phyloP scores from a whole-genome alignment of 1,140 invertebrate genomes.

The Chrysopa pallens region DNA sequence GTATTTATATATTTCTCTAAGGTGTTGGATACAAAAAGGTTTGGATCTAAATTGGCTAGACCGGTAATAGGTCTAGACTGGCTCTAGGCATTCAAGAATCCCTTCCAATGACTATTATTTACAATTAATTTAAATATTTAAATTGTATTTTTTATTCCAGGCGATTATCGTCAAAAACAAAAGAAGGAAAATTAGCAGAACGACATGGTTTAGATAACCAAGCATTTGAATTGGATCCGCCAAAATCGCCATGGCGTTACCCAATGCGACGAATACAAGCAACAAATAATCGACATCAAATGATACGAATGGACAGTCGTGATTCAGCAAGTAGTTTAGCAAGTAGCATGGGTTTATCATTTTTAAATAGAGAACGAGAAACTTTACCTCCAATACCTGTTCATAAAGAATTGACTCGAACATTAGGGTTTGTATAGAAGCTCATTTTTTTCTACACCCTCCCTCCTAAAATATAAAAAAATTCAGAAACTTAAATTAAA shows the following conservation, averaged over 20 bases:
- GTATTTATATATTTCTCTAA: too few species aligned
- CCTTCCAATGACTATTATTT: too few species aligned
- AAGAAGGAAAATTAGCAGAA: conserved; percentile 22
- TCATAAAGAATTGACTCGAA: conserved; percentile 11
- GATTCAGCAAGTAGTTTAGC: conserved; percentile 23
- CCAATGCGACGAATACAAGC: conserved; percentile 24
- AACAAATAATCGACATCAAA: conserved; percentile 10
- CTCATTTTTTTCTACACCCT: too few species aligned
- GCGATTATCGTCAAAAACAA: conserved; percentile 39
- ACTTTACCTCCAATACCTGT: conserved; percentile 7
- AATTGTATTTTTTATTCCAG: conserved; percentile 18
- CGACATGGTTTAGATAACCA: conserved; percentile 30
- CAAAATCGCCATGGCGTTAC: conserved; percentile 37
- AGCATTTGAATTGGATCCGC: conserved; percentile 36
- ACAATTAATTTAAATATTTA: too few species aligned
- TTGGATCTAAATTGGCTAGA: too few species aligned
- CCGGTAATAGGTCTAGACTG: too few species aligned
- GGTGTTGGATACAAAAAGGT: too few species aligned
- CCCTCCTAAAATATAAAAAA: too few species aligned
- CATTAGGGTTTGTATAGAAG: not conserved
- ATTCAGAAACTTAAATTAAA: too few species aligned
- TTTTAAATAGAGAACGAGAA: not conserved
- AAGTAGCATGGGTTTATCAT: conserved; percentile 10
- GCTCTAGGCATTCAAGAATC: too few species aligned
- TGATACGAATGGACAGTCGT: conserved; percentile 22